Evolutionary conservation across 1,140 invertebrate species (phyloP).

Genomic region (Rhagoletis pomonella): DNA sequence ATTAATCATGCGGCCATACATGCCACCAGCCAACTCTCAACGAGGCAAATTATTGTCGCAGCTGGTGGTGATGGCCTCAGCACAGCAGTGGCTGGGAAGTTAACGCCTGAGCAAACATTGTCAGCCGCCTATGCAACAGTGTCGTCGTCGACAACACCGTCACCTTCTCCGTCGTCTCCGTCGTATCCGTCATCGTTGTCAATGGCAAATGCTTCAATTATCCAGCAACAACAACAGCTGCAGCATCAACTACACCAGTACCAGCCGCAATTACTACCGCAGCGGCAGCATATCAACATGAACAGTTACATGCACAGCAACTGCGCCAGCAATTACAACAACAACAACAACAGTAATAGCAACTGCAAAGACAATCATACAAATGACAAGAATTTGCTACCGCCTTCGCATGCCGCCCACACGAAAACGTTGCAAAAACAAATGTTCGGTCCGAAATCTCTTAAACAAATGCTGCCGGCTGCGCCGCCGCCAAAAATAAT

Average conservation of each 20-base stretch:
- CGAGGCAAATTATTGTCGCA: background rate
- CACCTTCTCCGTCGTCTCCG: background rate
- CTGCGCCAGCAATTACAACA: slow-evolving; percentile 43
- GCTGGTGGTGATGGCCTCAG: background rate
- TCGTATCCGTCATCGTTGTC: background rate
- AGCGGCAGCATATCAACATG: background rate
- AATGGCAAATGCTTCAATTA: background rate
- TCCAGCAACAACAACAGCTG: slow-evolving; percentile 5
- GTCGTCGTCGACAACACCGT: background rate
- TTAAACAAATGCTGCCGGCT: background rate
- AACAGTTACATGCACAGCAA: background rate
- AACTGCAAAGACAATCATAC: background rate
- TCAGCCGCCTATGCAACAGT: slow-evolving; percentile 11
- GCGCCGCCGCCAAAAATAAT: slow-evolving; percentile 51
- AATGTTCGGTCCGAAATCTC: slow-evolving; percentile 57
- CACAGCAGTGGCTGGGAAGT: too few relatives aligned
- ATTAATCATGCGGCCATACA: slow-evolving; percentile 48
- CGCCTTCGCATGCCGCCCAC: slow-evolving; percentile 54
- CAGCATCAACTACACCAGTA: background rate
- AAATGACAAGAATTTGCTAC: slow-evolving; percentile 54
- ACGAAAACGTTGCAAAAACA: slow-evolving; percentile 58
- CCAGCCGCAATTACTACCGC: background rate
- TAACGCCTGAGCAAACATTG: slow-evolving; percentile 20
- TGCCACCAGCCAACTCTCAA: slow-evolving; percentile 8
- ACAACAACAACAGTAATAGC: background rate